These are phyloP conservation scores for Leptinotarsa rubiginosa DNA, from an alignment of 2,888 invertebrate species.

Conservation along the genomic window DNA sequence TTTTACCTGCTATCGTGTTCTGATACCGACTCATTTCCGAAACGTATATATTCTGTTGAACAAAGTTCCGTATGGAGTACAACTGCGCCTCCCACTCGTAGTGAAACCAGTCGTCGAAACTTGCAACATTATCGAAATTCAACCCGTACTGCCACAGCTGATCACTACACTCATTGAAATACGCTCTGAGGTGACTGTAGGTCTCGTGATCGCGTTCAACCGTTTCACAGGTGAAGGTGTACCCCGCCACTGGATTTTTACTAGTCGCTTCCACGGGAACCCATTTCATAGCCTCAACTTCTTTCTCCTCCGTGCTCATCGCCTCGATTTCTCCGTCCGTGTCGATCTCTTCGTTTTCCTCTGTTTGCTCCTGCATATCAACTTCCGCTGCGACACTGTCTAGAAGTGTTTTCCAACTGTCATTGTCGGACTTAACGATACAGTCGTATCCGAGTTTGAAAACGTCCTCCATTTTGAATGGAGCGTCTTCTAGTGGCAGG, in stretches of 20 bases:
- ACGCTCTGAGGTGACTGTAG: conserved; percentile 49
- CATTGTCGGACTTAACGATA: conserved; percentile 46
- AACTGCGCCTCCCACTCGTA: conserved; percentile 61
- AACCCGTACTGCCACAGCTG: conserved; percentile 56
- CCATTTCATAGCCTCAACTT: conserved; percentile 24
- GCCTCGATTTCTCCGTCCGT: conserved; percentile 25
- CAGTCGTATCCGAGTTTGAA: conserved; percentile 57
- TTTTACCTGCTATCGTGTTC: conserved; percentile 14
- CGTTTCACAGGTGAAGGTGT: conserved; percentile 16
- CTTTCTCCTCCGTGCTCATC: conserved; percentile 25
- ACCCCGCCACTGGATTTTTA: not conserved
- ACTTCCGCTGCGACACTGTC: conserved; percentile 29
- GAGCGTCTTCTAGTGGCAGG: conserved; percentile 9
- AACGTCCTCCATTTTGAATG: conserved; percentile 53
- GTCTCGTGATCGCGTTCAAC: conserved; percentile 19
- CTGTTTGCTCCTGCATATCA: conserved; percentile 25
- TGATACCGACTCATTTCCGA: conserved; percentile 59
- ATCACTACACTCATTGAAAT: conserved; percentile 58
- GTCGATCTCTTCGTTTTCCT: conserved; percentile 28
- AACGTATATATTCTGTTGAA: conserved; percentile 63
- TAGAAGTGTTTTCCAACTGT: conserved; percentile 49
- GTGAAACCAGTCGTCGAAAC: conserved; percentile 60
- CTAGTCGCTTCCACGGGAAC: not conserved
- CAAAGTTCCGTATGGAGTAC: conserved; percentile 58
- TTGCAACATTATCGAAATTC: conserved; percentile 54